A percentile compares a stretch with the other conserved stretches of the same genome.
These are phyloP conservation scores for Gonioctena quinquepunctata DNA, from an alignment of 1,140 invertebrate genomes.

Conservation along the genomic window DNA sequence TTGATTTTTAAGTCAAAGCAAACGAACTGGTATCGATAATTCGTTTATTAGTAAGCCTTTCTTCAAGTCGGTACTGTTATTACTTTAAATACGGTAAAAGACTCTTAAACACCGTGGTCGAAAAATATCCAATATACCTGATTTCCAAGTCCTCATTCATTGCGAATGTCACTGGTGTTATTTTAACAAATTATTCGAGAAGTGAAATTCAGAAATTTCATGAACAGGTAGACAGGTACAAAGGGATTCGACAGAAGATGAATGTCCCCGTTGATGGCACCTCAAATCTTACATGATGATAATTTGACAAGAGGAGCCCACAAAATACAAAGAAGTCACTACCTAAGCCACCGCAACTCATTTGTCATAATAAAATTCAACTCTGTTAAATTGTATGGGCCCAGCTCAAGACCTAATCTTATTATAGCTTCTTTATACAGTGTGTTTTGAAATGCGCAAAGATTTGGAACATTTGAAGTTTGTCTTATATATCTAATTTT, in stretches of 20 bases:
- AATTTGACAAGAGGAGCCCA: constrained; percentile 42
- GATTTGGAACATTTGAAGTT: no score
- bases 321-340: constrained; percentile 39
- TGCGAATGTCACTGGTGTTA: no score
- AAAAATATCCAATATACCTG: no score
- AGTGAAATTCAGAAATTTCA: constrained; percentile 1
- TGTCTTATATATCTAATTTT: no score
- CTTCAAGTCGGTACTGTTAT: no score
- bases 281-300: constrained; percentile 32
- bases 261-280: constrained; percentile 32
- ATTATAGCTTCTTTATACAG: background rate
- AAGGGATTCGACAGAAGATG: constrained; percentile 26
- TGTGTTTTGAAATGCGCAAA: no score
- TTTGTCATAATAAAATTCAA: constrained; percentile 44
- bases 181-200: background rate
- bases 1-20: no score
- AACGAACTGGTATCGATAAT: no score
- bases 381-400: constrained; percentile 1
- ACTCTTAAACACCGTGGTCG: no score
- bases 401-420: background rate
- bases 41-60: no score
- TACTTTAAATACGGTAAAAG: no score
- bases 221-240: constrained; percentile 20
- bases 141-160: no score
- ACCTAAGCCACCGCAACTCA: constrained; percentile 36